Percentiles rank a stretch among this genome's conserved stretches.
Conservation (phyloP, 2,888 invertebrate species). For the Cantharis rustica region DNA sequence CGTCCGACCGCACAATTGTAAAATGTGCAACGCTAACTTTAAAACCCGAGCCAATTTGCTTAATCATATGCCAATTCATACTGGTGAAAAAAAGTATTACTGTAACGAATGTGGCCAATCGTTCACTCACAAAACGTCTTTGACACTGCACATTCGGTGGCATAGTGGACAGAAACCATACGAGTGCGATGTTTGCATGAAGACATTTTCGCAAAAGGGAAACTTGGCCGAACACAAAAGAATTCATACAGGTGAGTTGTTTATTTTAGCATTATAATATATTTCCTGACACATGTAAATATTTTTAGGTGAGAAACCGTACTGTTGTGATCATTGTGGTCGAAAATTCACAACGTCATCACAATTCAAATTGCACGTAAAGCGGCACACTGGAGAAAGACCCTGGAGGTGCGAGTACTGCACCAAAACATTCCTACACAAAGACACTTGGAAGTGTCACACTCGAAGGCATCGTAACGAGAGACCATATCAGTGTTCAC, state of each 20-base stretch:
- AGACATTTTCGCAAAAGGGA: conserved; percentile 77
- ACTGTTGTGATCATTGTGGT: conserved; percentile 68
- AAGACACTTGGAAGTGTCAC: conserved; percentile 69
- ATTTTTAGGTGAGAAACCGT: conserved; percentile 74
- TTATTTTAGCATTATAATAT: not conserved
- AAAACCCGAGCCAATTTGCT: conserved; percentile 74
- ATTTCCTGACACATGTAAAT: too few species aligned
- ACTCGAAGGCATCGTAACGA: conserved; percentile 69
- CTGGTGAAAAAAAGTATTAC: conserved; percentile 70
- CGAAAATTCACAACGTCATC: conserved; percentile 76
- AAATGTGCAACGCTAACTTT: conserved; percentile 64
- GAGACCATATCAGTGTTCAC: conserved; percentile 66
- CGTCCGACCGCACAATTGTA: conserved; percentile 67
- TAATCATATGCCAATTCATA: conserved; percentile 74
- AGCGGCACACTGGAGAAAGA: conserved; percentile 64
- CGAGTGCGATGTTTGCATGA: conserved; percentile 70
- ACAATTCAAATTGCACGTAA: conserved; percentile 70
- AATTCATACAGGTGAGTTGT: conserved; percentile 64
- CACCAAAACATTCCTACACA: conserved; percentile 63
- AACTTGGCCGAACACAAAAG: conserved; percentile 78
- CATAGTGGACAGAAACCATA: conserved; percentile 73
- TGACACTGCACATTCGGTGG: conserved; percentile 74
- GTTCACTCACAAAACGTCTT: conserved; percentile 78
- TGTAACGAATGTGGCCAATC: conserved; percentile 74
- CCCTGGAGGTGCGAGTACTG: conserved; percentile 66